phyloP scores from a whole-genome alignment of 2,888 invertebrate species.

The Drosophila monieri region DNA sequence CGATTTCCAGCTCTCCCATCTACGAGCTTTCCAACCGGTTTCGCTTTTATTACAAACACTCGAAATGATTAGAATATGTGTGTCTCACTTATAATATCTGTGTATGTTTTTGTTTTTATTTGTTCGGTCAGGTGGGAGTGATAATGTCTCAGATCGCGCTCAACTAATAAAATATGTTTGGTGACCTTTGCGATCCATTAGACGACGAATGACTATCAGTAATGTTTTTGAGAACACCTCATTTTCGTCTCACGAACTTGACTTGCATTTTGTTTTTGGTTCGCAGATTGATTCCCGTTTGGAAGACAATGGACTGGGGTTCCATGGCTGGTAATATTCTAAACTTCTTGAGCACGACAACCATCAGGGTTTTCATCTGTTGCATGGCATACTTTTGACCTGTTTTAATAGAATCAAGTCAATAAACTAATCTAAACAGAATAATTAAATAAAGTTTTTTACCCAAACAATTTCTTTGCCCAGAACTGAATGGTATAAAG shows the following conservation, averaged over 20 bases:
- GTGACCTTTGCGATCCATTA: not conserved
- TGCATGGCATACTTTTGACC: conserved; percentile 64
- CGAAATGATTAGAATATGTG: not conserved
- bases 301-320: conserved; percentile 50
- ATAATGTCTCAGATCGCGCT: not conserved
- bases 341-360: conserved; percentile 47
- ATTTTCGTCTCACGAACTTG: conserved; percentile 50
- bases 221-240: not conserved
- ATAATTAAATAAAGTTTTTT: not conserved
- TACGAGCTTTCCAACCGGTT: conserved; percentile 1
- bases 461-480: conserved; percentile 82
- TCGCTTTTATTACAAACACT: not conserved
- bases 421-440: not conserved
- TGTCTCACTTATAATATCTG: not conserved
- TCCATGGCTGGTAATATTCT: conserved; percentile 46
- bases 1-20: not conserved
- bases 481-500: conserved; percentile 82
- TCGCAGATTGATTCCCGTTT: conserved; percentile 51
- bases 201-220: not conserved
- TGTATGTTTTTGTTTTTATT: not conserved
- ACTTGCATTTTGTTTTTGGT: conserved; percentile 55
- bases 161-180: not conserved
- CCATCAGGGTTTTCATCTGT: conserved; percentile 57
- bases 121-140: not conserved
- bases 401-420: not conserved